These are phyloP conservation scores for Grus americana DNA, from an alignment of 2,113 vertebrate species.

Conservation along the genomic window DNA sequence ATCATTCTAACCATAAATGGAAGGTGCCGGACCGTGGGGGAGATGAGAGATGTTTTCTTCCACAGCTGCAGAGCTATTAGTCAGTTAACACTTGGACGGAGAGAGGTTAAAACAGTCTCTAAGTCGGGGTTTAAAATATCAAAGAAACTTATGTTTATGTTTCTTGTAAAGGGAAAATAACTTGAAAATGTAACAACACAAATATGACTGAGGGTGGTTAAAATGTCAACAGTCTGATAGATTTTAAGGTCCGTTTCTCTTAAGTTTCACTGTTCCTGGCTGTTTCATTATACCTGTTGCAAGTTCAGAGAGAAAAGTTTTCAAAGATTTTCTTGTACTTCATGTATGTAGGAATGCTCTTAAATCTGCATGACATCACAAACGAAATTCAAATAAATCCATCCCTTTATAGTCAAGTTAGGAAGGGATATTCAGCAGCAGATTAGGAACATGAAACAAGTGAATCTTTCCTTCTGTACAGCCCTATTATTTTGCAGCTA, in stretches of 20 bases:
- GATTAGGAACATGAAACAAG: constrained; percentile 41
- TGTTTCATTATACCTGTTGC: not conserved
- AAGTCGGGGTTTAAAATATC: constrained; percentile 8
- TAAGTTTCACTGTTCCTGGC: not conserved
- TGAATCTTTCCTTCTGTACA: constrained; percentile 14
- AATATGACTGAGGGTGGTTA: not conserved
- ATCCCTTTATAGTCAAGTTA: constrained; percentile 30
- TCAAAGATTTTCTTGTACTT: not conserved
- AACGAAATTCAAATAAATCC: constrained; percentile 34
- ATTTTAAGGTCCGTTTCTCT: not conserved
- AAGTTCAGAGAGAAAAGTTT: not conserved
- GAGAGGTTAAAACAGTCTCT: constrained; percentile 22
- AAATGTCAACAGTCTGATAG: constrained; percentile 4
- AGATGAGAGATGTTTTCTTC: constrained; percentile 64
- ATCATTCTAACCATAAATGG: constrained; percentile 54
- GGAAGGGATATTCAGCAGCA: constrained; percentile 23
- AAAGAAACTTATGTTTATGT: constrained; percentile 28
- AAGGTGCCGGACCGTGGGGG: constrained; percentile 46
- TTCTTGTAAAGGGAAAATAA: constrained; percentile 58
- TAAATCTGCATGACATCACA: not conserved
- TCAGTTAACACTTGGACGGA: constrained; percentile 54
- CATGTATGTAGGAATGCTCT: not conserved
- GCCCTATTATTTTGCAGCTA: constrained; percentile 53
- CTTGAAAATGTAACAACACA: not conserved
- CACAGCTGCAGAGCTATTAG: constrained; percentile 57